A percentile compares a stretch with the other conserved stretches of the same genome.
Evolutionary conservation across 2,113 vertebrate species (phyloP).

Genomic region (Notarius lentiginosus): DNA sequence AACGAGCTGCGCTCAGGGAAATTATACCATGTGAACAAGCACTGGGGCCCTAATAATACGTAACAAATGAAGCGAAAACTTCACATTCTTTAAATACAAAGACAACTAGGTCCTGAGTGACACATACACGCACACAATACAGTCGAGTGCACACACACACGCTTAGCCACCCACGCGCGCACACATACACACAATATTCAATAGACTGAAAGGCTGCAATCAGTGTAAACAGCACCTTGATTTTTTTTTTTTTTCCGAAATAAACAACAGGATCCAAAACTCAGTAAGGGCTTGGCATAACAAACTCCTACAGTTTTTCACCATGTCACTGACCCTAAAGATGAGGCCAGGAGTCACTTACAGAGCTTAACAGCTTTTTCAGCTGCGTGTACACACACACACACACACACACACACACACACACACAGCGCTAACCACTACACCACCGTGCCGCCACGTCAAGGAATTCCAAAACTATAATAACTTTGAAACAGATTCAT

Average conservation of each 20-base stretch:
- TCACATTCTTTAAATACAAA: slow-evolving; percentile 39
- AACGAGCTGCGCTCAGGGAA: slow-evolving; percentile 42
- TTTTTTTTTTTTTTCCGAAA: slow-evolving; percentile 14
- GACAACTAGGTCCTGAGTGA: slow-evolving; percentile 14
- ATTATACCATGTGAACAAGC: slow-evolving; percentile 27
- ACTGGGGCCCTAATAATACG: slow-evolving; percentile 36
- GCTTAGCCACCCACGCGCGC: background rate
- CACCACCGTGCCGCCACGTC: too few relatives aligned
- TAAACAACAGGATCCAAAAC: slow-evolving; percentile 42
- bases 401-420: slow-evolving; percentile 30
- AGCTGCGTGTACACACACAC: background rate
- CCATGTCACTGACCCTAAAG: slow-evolving; percentile 45
- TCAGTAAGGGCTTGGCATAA: slow-evolving; percentile 47
- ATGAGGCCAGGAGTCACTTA: slow-evolving; percentile 45
- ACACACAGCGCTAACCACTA: too few relatives aligned
- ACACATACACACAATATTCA: slow-evolving; percentile 17
- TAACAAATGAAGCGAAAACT: slow-evolving; percentile 43
- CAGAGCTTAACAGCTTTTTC: slow-evolving; percentile 51
- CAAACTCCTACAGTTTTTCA: slow-evolving; percentile 51
- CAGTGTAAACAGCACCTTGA: slow-evolving; percentile 49
- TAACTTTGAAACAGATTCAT: too few relatives aligned
- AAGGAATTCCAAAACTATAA: too few relatives aligned
- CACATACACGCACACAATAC: background rate
- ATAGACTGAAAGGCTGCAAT: slow-evolving; percentile 41
- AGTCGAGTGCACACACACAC: background rate